A percentile compares a stretch with the other conserved stretches of the same genome.
Conservation (phyloP, 2,113 vertebrate species). For the Cryptotis parvus region DNA sequence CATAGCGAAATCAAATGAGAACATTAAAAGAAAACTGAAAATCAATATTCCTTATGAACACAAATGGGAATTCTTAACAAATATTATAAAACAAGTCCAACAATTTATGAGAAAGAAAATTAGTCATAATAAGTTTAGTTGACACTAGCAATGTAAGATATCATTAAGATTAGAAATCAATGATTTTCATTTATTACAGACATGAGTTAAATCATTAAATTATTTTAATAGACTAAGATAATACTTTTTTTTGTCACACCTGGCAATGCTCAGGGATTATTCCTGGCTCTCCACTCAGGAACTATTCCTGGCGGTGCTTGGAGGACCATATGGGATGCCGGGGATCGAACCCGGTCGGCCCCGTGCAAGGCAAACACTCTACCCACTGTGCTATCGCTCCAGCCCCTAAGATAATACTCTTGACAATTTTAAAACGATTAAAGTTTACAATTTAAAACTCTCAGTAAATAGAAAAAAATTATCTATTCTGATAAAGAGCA, state of each 20-base stretch:
- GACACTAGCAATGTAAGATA: background rate
- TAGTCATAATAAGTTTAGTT: background rate
- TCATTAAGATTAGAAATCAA: constrained; percentile 13
- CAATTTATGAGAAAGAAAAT: background rate
- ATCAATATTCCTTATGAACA: background rate
- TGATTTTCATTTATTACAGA: constrained; percentile 16
- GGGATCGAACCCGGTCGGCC: too few relatives aligned
- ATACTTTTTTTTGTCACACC: too few relatives aligned
- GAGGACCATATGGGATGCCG: too few relatives aligned
- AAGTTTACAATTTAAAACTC: background rate
- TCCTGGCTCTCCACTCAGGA: too few relatives aligned
- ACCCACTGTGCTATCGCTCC: too few relatives aligned
- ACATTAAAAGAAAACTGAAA: background rate
- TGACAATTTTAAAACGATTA: too few relatives aligned
- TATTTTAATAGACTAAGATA: background rate
- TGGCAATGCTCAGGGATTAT: too few relatives aligned
- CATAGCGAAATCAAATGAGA: background rate
- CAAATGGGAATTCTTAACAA: background rate
- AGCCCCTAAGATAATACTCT: too few relatives aligned
- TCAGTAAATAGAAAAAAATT: background rate
- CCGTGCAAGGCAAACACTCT: too few relatives aligned
- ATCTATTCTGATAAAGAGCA: background rate
- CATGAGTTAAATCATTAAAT: background rate
- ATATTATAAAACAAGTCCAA: constrained; percentile 7
- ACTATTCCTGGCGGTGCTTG: too few relatives aligned